Evolutionary conservation across 1,140 invertebrate species (phyloP).

Genomic region (Popillia japonica): DNA sequence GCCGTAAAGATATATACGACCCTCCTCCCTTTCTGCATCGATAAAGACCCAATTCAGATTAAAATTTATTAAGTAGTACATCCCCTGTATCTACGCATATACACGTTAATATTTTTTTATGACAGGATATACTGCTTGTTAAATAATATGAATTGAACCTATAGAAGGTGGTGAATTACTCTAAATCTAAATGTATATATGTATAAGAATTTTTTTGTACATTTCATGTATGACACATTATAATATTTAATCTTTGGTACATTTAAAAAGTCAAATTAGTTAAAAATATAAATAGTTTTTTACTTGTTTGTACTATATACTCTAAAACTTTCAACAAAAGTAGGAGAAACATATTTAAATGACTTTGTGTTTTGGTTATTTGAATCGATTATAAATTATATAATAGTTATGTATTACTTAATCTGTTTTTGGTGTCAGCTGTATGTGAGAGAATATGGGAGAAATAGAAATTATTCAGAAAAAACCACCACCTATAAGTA

Average conservation of each 20-base stretch:
- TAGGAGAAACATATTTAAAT: too few species aligned
- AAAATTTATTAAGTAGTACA: too few species aligned
- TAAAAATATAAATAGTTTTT: not conserved
- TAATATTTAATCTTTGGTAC: slow-evolving; percentile 28
- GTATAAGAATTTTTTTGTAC: slow-evolving; percentile 17
- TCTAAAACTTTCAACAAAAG: too few species aligned
- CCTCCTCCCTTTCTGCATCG: not conserved
- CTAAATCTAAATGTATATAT: slow-evolving; percentile 8
- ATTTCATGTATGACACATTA: slow-evolving; percentile 15
- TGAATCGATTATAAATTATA: too few species aligned
- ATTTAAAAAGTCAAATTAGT: slow-evolving; percentile 20
- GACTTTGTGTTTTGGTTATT: too few species aligned
- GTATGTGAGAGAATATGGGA: not conserved
- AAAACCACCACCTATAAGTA: not conserved
- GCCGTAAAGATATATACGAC: not conserved
- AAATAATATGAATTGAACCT: not conserved
- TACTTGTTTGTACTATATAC: too few species aligned
- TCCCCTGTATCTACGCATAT: too few species aligned
- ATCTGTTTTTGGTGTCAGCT: not conserved
- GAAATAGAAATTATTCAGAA: not conserved
- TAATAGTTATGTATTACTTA: too few species aligned
- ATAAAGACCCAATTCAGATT: not conserved
- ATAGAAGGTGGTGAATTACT: slow-evolving; percentile 10
- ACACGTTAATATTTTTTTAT: too few species aligned
- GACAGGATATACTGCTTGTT: not conserved